phyloP scores from a whole-genome alignment of 2,797 vertebrate genomes.

The Malacoraja senta region DNA sequence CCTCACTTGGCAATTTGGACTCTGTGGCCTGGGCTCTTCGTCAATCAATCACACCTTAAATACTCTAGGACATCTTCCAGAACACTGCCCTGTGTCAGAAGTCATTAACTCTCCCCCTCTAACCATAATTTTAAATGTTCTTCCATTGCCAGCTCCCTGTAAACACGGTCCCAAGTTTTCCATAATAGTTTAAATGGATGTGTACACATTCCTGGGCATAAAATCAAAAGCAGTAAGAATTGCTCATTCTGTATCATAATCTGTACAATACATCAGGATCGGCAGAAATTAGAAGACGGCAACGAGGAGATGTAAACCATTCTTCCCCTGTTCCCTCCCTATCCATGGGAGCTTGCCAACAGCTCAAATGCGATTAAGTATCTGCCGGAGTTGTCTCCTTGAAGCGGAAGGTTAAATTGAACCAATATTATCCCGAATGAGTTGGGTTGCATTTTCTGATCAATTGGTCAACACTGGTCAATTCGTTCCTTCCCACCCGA shows the following conservation, averaged over 20 bases:
- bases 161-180: background rate
- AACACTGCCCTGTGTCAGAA: background rate
- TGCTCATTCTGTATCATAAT: background rate
- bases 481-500: no score
- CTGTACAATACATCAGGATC: background rate
- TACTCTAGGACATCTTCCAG: background rate
- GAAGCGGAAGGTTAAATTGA: background rate
- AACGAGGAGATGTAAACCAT: background rate
- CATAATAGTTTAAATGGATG: slow-evolving; percentile 13
- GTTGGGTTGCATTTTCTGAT: background rate
- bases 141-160: background rate
- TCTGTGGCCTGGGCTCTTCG: background rate
- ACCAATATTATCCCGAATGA: background rate
- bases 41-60: background rate
- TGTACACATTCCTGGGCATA: slow-evolving; percentile 10
- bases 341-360: background rate
- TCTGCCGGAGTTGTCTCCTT: background rate
- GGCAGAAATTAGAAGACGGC: background rate
- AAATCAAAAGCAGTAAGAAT: slow-evolving; percentile 13
- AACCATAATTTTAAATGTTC: background rate
- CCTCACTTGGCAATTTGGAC: background rate
- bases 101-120: background rate
- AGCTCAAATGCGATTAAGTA: background rate
- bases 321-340: background rate
- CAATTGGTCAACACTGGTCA: no score